Base-by-base conservation (phyloP, 2,113 vertebrate species). In the Gnathonemus longibarbis region DNA sequence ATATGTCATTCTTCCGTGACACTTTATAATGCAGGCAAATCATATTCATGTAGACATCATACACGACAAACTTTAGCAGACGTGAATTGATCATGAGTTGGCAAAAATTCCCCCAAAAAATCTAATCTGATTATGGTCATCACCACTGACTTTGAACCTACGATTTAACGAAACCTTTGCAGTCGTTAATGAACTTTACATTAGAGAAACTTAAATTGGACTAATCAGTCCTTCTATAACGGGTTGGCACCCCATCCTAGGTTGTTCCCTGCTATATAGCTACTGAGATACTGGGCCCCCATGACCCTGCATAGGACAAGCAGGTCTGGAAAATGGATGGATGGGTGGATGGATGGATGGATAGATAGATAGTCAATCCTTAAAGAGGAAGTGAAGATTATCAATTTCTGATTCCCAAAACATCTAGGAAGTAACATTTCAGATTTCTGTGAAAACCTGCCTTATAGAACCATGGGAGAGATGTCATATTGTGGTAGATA, bases 401-500 rank as follows among this genome's bases (percentile, higher is more conserved):
- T 19, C 5, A 15, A 80, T 42, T 80, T 80, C 74, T 42, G 35
- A 80, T 17, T 42, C 74, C 74, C 74, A 17, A 80, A 80, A 80
- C 74, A 42, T 80, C 5, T 70, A 13, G 62, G n/a, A 13, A 70
- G 62, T 11, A 70, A 31, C 10, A 19, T 13, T 70, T 31, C 62
- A 31, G n/a, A 70, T 31, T 31, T 13, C n/a, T 13, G 10, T 70
- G 3, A 70, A 70, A 53, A 13, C 35, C 35, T 56, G 50, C 62
- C 31, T 31, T 31, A n/a, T 17, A 53, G 94, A 86, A 48, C 48
- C 24, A 5, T 17, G 35, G 48, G 48, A 86, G 48, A 31, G 21
- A 86, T 49, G 24, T 48, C 84, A 86, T 13, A 46, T 86, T 24
- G 8, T 11, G 45, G 46, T 21, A 50, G 21, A 50, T 86, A 15